Base-by-base conservation (phyloP, 2,797 vertebrate genomes). In the Onychomys torridus region DNA sequence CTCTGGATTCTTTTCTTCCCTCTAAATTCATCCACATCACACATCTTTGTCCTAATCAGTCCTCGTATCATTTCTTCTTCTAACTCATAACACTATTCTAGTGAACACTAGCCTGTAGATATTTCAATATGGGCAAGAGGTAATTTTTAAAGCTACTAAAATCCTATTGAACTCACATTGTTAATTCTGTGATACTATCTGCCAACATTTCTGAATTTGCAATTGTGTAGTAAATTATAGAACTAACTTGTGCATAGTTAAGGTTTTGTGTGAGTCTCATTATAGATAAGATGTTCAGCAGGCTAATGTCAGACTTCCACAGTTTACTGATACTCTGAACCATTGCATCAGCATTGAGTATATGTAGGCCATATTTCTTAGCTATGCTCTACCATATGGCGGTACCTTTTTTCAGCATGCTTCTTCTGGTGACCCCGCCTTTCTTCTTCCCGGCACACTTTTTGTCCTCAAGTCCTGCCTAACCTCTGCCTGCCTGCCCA, bases 121-220 rank as follows among this genome's bases (percentile, higher is more conserved):
- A 57, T 7, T 93, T 95, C 69, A 95, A n/a, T 94, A 69, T 46
- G 37, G 32, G 11, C 4, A 46, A 14, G n/a, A 40, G 82, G 29
- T 81, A 96, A 59, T 82, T 79, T 89, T 89, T 95, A 57, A 91
- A 49, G 9, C 57, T 92, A 90, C 40, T 90, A 82, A 95, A 90
- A 87, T 85, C n/a, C 29, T 91, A 0, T 87, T 49, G 25, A 93
- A 25, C 29, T 95, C 92, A 32, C 90, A 82, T 78, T 89, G 25
- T 94, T 40, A 91, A 6, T 85, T 96, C 23, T 94, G 9, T 94
- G 75, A 6, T 91, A 92, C 27, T 71, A 69, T 52, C 71, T 29
- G 89, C 69, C 27, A 57, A 21, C 17, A 65, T 88, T 93, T 96
- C 37, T 63, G n/a, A 92, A 79, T 90, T 87, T 95, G 29, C 7